A percentile compares a stretch with the other conserved stretches of the same genome.
These are phyloP conservation scores for Axea sp. DNA, from an alignment of 2,888 invertebrate genomes.

Conservation along the genomic window DNA sequence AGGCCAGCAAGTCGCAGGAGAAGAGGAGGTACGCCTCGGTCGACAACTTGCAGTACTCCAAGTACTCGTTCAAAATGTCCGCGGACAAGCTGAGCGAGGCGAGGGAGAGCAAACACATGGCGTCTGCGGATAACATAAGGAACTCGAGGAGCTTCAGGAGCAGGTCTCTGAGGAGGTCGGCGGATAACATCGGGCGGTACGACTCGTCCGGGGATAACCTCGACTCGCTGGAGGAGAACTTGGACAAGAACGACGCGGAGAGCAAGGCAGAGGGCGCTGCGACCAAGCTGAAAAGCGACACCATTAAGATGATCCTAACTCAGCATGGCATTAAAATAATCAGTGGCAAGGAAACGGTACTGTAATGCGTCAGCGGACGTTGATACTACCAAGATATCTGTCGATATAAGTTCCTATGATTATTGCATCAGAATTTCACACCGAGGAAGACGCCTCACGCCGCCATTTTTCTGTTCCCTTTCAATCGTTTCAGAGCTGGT, in stretches of 20 bases:
- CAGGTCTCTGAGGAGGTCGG: slow-evolving; percentile 72
- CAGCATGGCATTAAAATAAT: slow-evolving; percentile 90
- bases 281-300: slow-evolving; percentile 78
- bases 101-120: slow-evolving; percentile 68
- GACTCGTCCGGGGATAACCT: slow-evolving; percentile 73
- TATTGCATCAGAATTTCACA: neutral
- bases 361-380: slow-evolving; percentile 66
- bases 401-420: slow-evolving; percentile 2
- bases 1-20: slow-evolving; percentile 65
- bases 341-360: slow-evolving; percentile 87
- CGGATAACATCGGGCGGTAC: slow-evolving; percentile 71
- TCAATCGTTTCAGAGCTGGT: too few species aligned
- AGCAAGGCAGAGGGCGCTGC: slow-evolving; percentile 42
- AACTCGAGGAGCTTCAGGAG: slow-evolving; percentile 66
- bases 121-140: slow-evolving; percentile 74
- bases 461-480: too few species aligned
- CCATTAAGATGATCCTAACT: slow-evolving; percentile 87
- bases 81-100: slow-evolving; percentile 67
- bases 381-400: neutral
- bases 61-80: slow-evolving; percentile 62
- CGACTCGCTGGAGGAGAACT: slow-evolving; percentile 67
- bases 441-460: too few species aligned
- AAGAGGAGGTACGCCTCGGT: slow-evolving; percentile 75
- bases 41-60: slow-evolving; percentile 74
- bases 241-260: slow-evolving; percentile 19